Conservation (phyloP, 2,797 vertebrate genomes). For the Poliocrania exsul region DNA sequence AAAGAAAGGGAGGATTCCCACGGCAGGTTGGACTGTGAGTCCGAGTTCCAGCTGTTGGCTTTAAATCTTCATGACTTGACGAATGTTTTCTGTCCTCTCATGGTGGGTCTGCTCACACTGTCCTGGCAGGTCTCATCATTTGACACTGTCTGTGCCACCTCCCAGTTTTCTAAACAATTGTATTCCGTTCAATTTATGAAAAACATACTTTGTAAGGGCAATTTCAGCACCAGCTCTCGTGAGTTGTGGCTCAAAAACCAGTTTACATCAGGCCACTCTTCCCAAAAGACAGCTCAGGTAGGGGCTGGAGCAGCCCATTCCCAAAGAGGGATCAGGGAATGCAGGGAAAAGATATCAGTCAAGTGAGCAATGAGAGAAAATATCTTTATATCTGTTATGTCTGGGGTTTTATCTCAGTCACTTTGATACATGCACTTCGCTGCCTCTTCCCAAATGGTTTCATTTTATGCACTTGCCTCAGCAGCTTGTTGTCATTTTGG, state of each 20-base stretch:
- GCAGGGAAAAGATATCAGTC: not conserved
- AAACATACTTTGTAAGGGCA: rapidly evolving
- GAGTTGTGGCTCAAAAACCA: not conserved
- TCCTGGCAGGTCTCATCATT: not conserved
- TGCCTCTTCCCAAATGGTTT: not conserved
- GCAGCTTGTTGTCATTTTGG: not conserved
- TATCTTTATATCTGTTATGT: not conserved
- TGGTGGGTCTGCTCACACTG: not conserved
- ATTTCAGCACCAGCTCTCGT: not conserved
- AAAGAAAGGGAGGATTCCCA: not conserved
- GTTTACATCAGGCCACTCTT: not conserved
- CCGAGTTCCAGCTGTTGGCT: not conserved
- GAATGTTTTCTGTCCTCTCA: not conserved
- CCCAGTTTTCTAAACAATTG: not conserved
- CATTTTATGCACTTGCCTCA: not conserved
- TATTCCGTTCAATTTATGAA: not conserved
- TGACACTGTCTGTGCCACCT: not conserved
- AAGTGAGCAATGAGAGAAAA: not conserved
- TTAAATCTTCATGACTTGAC: not conserved
- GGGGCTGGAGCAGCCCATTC: not conserved
- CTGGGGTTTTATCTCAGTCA: not conserved
- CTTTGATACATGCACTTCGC: not conserved
- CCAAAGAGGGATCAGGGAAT: not conserved
- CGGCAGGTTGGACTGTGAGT: not conserved
- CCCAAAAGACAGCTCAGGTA: not conserved